Percentiles rank a stretch among this genome's conserved stretches.
These are phyloP conservation scores for Dolichomitus sp. DNA, from an alignment of 2,888 invertebrate genomes.

Conservation along the genomic window DNA sequence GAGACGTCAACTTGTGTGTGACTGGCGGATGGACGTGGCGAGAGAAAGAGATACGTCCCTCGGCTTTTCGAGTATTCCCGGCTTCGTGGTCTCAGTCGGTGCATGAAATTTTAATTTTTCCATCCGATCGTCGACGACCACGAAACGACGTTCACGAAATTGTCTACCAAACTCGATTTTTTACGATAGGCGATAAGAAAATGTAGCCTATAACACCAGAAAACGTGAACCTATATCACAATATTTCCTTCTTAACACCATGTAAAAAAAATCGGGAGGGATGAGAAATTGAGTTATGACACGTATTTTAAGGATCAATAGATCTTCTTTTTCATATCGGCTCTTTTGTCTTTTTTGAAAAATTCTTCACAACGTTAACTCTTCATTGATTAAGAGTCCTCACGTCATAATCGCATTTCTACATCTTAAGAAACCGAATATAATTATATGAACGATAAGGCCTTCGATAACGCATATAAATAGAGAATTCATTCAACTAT, in stretches of 20 bases:
- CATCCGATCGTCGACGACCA: constrained; percentile 23
- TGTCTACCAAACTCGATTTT: not conserved
- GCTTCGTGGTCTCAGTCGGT: constrained; percentile 26
- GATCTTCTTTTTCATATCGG: not conserved
- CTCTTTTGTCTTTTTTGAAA: not conserved
- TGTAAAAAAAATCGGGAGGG: not conserved
- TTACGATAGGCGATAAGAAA: not conserved
- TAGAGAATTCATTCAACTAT: not conserved
- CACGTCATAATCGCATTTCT: not conserved
- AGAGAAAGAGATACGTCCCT: constrained; percentile 35
- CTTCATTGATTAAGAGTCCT: not conserved
- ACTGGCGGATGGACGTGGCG: constrained; percentile 39
- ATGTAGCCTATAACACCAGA: not conserved
- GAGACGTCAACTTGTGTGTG: constrained; percentile 35
- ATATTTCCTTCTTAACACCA: not conserved
- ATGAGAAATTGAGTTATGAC: not conserved
- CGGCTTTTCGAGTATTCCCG: constrained; percentile 37
- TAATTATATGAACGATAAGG: not conserved
- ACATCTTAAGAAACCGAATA: not conserved
- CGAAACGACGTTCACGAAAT: not conserved
- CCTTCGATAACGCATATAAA: not conserved
- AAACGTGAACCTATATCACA: not conserved
- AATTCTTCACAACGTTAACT: no score
- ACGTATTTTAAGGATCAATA: not conserved
- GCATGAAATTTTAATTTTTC: constrained; percentile 42